Conservation (phyloP, 1,140 invertebrate species). For the Lordiphosa collinella region DNA sequence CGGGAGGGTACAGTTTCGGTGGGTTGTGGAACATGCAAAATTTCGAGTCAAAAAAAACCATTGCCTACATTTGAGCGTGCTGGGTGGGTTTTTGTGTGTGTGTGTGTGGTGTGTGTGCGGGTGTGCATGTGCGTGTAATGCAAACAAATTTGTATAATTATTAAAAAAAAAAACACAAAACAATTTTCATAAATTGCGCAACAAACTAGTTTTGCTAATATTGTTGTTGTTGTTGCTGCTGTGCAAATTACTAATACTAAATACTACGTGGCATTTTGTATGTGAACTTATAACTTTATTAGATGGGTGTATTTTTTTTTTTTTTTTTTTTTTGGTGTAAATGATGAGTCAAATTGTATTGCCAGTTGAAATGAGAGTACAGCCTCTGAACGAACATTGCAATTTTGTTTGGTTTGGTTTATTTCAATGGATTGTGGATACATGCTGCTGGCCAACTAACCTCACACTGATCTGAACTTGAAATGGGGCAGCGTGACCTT, state of each 20-base stretch:
- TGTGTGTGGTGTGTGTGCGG: background rate
- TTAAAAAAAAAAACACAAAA: slow-evolving; percentile 47
- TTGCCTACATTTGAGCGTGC: slow-evolving; percentile 52
- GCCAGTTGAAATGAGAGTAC: slow-evolving; percentile 24
- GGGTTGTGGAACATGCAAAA: slow-evolving; percentile 7
- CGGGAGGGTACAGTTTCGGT: slow-evolving; percentile 15
- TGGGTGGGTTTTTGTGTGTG: slow-evolving; percentile 18
- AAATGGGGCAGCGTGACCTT: no score
- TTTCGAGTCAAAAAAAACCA: slow-evolving; percentile 20
- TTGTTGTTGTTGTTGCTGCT: slow-evolving; percentile 28
- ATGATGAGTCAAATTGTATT: slow-evolving; percentile 35
- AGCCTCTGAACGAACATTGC: slow-evolving; percentile 11
- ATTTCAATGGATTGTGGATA: slow-evolving; percentile 4
- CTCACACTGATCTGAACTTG: background rate
- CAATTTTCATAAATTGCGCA: slow-evolving; percentile 46
- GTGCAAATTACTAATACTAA: slow-evolving; percentile 40
- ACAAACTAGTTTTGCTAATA: slow-evolving; percentile 33
- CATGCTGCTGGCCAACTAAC: slow-evolving; percentile 12
- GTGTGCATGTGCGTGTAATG: slow-evolving; percentile 6
- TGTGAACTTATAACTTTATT: background rate
- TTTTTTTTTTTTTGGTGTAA: slow-evolving; percentile 20
- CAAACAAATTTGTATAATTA: slow-evolving; percentile 1
- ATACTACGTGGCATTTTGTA: slow-evolving; percentile 28
- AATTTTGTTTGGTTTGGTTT: slow-evolving; percentile 5
- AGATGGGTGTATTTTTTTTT: slow-evolving; percentile 4